Conservation (phyloP, 2,797 vertebrate species). For the Nasua narica region DNA sequence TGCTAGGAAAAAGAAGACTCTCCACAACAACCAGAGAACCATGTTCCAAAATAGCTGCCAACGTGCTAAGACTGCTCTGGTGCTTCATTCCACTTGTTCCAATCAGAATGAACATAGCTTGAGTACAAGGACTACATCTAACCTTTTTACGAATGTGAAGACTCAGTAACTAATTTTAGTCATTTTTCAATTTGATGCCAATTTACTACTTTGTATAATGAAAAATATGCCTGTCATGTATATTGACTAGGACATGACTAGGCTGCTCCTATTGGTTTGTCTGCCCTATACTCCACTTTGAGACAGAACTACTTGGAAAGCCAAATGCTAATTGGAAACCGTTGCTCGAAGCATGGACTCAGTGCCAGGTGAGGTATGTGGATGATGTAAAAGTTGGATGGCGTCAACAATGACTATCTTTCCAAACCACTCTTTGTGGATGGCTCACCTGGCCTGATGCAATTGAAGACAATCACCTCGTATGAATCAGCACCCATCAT, state of each 20-base stretch:
- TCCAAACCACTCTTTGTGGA: background rate
- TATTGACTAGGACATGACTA: background rate
- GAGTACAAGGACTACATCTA: background rate
- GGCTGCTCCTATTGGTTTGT: background rate
- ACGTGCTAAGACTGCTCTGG: background rate
- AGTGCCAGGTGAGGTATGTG: background rate
- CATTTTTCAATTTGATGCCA: background rate
- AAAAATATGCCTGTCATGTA: background rate
- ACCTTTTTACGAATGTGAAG: background rate
- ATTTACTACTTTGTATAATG: background rate
- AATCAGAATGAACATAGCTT: background rate
- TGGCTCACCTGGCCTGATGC: background rate
- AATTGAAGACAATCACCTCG: background rate
- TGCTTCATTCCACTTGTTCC: background rate
- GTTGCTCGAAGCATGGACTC: background rate
- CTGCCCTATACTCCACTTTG: background rate
- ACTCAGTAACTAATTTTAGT: background rate
- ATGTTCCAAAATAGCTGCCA: background rate
- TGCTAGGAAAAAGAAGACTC: background rate
- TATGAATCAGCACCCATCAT: background rate
- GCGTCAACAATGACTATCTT: background rate
- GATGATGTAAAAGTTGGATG: background rate
- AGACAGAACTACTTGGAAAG: background rate
- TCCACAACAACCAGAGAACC: background rate
- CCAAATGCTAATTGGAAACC: background rate